Conservation (phyloP, 92 coral and sea anemone genomes). For the Phenganax subtilis region DNA sequence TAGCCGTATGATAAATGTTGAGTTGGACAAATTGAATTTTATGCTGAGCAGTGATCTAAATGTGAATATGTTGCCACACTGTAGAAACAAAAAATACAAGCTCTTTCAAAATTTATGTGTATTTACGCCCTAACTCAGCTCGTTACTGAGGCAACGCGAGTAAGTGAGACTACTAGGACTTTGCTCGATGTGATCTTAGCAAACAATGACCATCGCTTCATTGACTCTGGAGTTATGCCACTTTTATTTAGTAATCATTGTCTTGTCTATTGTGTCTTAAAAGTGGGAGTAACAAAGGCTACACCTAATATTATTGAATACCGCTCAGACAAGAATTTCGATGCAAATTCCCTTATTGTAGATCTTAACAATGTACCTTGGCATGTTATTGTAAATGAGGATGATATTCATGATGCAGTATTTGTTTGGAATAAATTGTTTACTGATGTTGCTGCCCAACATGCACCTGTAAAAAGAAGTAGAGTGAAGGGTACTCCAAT, state of each 20-base stretch:
- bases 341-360: slow-evolving; percentile 36
- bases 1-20: slow-evolving; percentile 20
- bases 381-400: slow-evolving; percentile 52
- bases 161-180: slow-evolving; percentile 40
- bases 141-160: slow-evolving; percentile 43
- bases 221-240: slow-evolving; percentile 52
- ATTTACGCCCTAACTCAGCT: slow-evolving; percentile 20
- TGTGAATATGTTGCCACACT: slow-evolving; percentile 18
- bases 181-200: slow-evolving; percentile 48
- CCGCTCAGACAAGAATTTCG: slow-evolving; percentile 31
- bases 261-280: slow-evolving; percentile 51
- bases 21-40: slow-evolving; percentile 41
- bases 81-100: slow-evolving; percentile 17
- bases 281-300: slow-evolving; percentile 60
- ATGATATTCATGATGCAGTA: slow-evolving; percentile 42
- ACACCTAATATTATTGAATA: slow-evolving; percentile 50
- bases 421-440: slow-evolving; percentile 40
- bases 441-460: slow-evolving; percentile 35
- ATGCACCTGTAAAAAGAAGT: slow-evolving; percentile 47
- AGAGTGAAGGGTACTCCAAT: slow-evolving; percentile 35
- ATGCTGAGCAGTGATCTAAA: slow-evolving; percentile 36
- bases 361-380: slow-evolving; percentile 48
- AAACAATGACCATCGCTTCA: slow-evolving; percentile 53
- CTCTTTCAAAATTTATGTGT: not conserved
- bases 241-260: slow-evolving; percentile 57